phyloP scores from a whole-genome alignment of 2,888 invertebrate genomes.

The Cartodere bifasciata region DNA sequence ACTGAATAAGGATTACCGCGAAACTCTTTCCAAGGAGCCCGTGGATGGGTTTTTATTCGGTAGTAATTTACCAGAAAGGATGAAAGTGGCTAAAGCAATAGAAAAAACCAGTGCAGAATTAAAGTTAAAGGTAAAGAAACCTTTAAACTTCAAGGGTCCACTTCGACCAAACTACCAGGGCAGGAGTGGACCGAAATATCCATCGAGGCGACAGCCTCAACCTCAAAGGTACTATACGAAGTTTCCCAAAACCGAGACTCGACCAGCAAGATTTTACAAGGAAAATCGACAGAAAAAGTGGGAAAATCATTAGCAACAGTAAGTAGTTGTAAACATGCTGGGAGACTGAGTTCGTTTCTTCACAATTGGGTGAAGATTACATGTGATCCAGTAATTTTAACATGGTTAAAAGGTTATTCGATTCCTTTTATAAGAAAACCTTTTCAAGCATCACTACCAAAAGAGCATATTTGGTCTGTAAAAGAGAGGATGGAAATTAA shows the following conservation, averaged over 20 bases:
- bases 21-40: constrained; percentile 2
- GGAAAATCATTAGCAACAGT: too few species aligned
- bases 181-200: too few species aligned
- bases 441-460: too few species aligned
- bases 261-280: too few species aligned
- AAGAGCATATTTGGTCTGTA: neutral
- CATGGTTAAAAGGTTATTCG: too few species aligned
- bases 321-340: too few species aligned
- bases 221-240: too few species aligned
- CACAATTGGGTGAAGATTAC: neutral
- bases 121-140: neutral
- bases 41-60: constrained; percentile 12
- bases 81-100: constrained; percentile 10
- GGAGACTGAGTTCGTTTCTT: constrained; percentile 2
- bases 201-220: too few species aligned
- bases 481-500: neutral
- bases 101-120: constrained; percentile 6
- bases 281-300: too few species aligned
- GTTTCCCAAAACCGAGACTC: too few species aligned
- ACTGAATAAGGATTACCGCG: neutral
- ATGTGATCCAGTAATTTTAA: neutral
- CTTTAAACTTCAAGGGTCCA: constrained; percentile 10
- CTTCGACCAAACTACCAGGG: too few species aligned
- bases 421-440: too few species aligned
- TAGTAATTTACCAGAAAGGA: constrained; percentile 8